Base-by-base conservation (phyloP, 2,888 invertebrate species). In the Cepaea hortensis region DNA sequence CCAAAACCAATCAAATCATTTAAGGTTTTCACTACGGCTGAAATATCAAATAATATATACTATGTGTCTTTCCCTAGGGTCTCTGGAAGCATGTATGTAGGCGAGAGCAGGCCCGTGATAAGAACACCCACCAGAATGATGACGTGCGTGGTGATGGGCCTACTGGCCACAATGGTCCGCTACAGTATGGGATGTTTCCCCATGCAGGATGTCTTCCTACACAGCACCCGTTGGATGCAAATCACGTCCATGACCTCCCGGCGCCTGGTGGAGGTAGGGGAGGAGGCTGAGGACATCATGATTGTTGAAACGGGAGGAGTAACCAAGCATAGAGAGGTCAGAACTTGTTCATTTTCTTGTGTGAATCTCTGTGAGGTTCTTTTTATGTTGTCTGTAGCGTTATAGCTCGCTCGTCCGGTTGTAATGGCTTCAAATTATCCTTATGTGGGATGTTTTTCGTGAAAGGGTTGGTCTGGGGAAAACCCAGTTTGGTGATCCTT, bases 151-250 rank as follows among this genome's bases (percentile, higher is more conserved):
- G 5, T 82, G 55, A 15, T 82, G n/a, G 50, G 35, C 1, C 3
- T 73, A 55, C 9, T 82, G 73, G 55, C 73, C 35, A 55, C 50
- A 18, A 0, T 72, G 20, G 23, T 55, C n/a, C 82, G 61, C 18
- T 15, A 76, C 48, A 70, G 50, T 48, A 20, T n/a, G 50, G 35
- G 81, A 35, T 85, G 85, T 50, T 85, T 85, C 65, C 81, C 80
- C 7, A 23, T 73, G 7, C 55, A 68, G 18, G 85, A 85, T 13
- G 46, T 81, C 11, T 85, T 85, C 46, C 35, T 5, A 0, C 11
- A 48, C 48, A 55, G 23, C 73, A 18, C n/a, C 1, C 18, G 18
- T 15, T 85, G 81, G 81, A 15, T 81, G 13, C 85, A 85, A 73
- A 50, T 46, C 1, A 85, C 55, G 3, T 72, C 80, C 6, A 20